Percentiles rank a stretch among this genome's conserved stretches.
Conservation (phyloP, 2,113 vertebrate genomes). For the Acrocephalus kingi region DNA sequence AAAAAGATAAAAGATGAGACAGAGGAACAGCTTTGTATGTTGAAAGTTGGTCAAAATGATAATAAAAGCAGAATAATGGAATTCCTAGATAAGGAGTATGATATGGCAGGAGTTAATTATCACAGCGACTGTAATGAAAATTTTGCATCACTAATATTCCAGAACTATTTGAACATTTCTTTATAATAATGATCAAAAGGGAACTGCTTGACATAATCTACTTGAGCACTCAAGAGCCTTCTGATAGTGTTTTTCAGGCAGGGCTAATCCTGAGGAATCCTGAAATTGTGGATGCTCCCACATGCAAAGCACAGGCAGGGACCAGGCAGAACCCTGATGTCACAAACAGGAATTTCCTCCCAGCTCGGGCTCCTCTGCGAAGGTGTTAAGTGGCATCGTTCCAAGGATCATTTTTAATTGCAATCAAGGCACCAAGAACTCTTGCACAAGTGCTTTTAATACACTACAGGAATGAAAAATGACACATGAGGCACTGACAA, state of each 20-base stretch:
- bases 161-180: conserved; percentile 30
- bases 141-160: conserved; percentile 21
- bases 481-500: not conserved
- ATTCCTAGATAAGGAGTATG: not conserved
- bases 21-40: not conserved
- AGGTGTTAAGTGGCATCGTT: not conserved
- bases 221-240: conserved; percentile 1
- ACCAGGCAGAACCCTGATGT: not conserved
- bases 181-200: conserved; percentile 33
- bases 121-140: not conserved
- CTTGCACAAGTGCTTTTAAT: conserved; percentile 25
- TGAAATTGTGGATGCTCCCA: not conserved
- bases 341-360: not conserved
- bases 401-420: conserved; percentile 32
- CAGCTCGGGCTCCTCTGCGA: not conserved
- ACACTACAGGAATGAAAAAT: conserved; percentile 12
- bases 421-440: conserved; percentile 36
- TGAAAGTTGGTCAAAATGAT: conserved; percentile 47
- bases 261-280: not conserved
- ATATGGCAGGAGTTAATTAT: conserved; percentile 33
- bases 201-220: conserved; percentile 38
- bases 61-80: conserved; percentile 43
- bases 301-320: not conserved
- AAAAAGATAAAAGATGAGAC: not conserved
- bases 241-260: not conserved